Percentiles rank a stretch among this genome's conserved stretches.
phyloP scores from a whole-genome alignment of 37 sponge, comb jelly and placozoan species.

The Corticium candelabrum region DNA sequence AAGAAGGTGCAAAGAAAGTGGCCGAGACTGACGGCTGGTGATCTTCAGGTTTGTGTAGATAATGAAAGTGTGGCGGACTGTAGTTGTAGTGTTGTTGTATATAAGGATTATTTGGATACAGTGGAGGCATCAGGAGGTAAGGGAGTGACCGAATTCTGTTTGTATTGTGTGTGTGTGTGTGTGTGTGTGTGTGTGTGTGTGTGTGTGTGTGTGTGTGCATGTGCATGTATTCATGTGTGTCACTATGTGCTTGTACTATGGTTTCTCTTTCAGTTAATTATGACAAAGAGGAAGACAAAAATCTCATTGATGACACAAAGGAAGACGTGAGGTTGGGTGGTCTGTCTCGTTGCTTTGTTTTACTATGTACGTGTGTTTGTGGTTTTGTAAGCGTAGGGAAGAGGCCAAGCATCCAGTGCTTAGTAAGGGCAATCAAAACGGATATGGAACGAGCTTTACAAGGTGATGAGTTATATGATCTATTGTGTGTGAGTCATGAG shows the following conservation, averaged over 20 bases:
- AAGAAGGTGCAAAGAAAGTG: conserved; percentile 75
- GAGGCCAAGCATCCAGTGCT: conserved; percentile 78
- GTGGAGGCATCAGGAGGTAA: neutral
- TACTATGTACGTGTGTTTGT: neutral
- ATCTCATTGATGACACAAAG: neutral
- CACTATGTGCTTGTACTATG: conserved; percentile 5
- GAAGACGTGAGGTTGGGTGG: neutral
- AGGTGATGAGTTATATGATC: conserved; percentile 28
- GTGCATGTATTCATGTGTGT: no score
- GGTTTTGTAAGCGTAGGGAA: conserved; percentile 21
- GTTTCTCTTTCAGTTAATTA: conserved; percentile 2
- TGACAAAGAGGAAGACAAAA: conserved; percentile 14
- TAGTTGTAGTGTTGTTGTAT: conserved; percentile 10
- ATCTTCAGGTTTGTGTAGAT: conserved; percentile 41
- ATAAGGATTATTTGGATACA: neutral
- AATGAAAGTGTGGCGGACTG: conserved; percentile 16
- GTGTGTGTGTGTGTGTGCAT: neutral
- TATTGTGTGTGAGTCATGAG: neutral
- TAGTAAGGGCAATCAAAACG: conserved; percentile 89
- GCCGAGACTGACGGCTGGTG: conserved; percentile 47
- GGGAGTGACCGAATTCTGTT: no score
- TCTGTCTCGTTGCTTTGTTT: neutral
- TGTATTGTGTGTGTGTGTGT: no score
- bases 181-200: neutral
- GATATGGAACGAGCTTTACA: conserved; percentile 95